phyloP scores from a whole-genome alignment of 2,888 invertebrate species.

The Pelosia muscerda region DNA sequence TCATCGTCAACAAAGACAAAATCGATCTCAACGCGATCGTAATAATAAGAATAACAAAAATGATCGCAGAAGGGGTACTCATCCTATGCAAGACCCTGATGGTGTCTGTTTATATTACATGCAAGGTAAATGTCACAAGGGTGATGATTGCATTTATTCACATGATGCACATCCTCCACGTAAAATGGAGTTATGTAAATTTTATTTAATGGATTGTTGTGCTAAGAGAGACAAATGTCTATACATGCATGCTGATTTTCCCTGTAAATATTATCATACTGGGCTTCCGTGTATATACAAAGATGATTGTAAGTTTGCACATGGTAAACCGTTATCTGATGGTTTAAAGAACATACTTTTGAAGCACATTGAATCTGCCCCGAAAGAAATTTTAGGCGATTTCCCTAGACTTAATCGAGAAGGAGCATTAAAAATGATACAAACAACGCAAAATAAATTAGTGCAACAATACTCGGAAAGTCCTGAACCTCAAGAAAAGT shows the following conservation, averaged over 20 bases:
- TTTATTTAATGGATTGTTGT: conserved; percentile 98
- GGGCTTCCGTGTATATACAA: conserved; percentile 94
- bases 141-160: conserved; percentile 94
- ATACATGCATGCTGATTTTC: conserved; percentile 98
- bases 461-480: conserved; percentile 77
- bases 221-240: conserved; percentile 97
- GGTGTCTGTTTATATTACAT: conserved; percentile 94
- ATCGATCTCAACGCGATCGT: conserved; percentile 75
- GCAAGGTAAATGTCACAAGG: conserved; percentile 96
- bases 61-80: conserved; percentile 84
- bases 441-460: conserved; percentile 78
- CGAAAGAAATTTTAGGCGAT: conserved; percentile 96
- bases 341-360: conserved; percentile 89
- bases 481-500: conserved; percentile 69
- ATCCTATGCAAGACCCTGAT: conserved; percentile 89
- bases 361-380: conserved; percentile 95
- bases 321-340: conserved; percentile 94
- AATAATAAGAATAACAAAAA: conserved; percentile 85
- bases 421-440: conserved; percentile 88
- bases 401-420: conserved; percentile 94
- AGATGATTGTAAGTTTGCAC: conserved; percentile 97
- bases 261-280: conserved; percentile 98
- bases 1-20: conserved; percentile 77
- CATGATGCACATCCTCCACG: conserved; percentile 94
- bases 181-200: conserved; percentile 98